phyloP scores from a whole-genome alignment of 1,140 invertebrate species.

The Zaprionus gabonicus region DNA sequence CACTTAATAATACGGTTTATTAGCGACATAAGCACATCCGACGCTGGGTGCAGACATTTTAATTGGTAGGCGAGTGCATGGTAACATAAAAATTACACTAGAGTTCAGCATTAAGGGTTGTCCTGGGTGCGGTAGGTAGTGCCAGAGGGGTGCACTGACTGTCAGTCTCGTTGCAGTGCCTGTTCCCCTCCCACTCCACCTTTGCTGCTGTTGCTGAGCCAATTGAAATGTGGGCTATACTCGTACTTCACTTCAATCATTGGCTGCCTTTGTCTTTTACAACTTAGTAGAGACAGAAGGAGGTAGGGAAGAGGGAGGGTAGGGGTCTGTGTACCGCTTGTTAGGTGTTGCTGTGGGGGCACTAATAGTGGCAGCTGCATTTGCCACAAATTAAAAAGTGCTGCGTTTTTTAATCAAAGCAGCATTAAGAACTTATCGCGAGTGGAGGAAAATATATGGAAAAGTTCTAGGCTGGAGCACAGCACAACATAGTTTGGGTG shows the following conservation, averaged over 20 bases:
- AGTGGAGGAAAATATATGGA: background rate
- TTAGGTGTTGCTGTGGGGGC: slow-evolving; percentile 24
- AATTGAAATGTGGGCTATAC: slow-evolving; percentile 80
- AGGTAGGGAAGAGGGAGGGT: background rate
- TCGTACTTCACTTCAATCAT: slow-evolving; percentile 81
- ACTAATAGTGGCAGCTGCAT: slow-evolving; percentile 31
- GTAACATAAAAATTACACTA: slow-evolving; percentile 82
- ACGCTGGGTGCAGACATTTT: slow-evolving; percentile 77
- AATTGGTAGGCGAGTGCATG: slow-evolving; percentile 82
- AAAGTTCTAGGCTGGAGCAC: slow-evolving; percentile 4
- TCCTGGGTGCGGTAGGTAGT: slow-evolving; percentile 2
- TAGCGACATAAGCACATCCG: slow-evolving; percentile 83
- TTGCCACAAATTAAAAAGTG: slow-evolving; percentile 79
- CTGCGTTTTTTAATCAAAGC: slow-evolving; percentile 82
- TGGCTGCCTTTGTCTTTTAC: slow-evolving; percentile 75
- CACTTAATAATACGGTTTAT: slow-evolving; percentile 83
- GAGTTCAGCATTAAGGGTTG: slow-evolving; percentile 56
- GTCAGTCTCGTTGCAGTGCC: slow-evolving; percentile 25
- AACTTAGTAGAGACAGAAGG: slow-evolving; percentile 25
- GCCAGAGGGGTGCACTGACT: slow-evolving; percentile 47
- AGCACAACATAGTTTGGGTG: slow-evolving; percentile 19
- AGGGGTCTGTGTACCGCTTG: background rate
- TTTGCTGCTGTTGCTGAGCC: slow-evolving; percentile 37
- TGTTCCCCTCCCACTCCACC: background rate
- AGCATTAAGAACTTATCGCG: slow-evolving; percentile 60